Evolutionary conservation across 2,113 vertebrate genomes (phyloP), one percentile per base, ranked within the genome.

Genomic region (Lathamus discolor): DNA sequence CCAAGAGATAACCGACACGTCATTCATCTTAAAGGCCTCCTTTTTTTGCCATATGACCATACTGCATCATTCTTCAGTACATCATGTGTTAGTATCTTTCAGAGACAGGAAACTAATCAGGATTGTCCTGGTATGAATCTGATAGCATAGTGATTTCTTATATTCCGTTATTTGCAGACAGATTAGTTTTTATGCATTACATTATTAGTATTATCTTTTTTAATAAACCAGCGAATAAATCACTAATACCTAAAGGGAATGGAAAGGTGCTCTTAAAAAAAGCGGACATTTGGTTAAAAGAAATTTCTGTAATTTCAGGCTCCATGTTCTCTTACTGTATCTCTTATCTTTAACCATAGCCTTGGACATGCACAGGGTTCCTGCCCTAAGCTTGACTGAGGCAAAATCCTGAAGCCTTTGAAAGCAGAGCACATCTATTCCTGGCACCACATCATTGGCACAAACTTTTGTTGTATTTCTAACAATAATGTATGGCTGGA

Each of bases 401-500:
- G 24, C 27, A 43, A 70, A 29, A 14, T 81, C 22, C 69, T 52
- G 55, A 52, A 81, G 46, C 14, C 13, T 70, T n/a, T 37, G 22
- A 39, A 82, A 23, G 17, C 49, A 76, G 14, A 64, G 49, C 33
- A 69, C 28, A 20, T 17, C 24, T 57, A 9, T 33, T 75, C n/a
- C 63, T 11, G 11, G 31, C 20, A 28, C 8, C 1, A 1, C 11
- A 15, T 24, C 22, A 33, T 2, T 29, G 76, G 6, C 43, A 75
- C 46, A 79, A 86, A 44, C 33, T 44, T 48, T 44, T 68, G 16
- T 18, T 41, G 13, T 2, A 25, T 51, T 91, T 54, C 46, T 7
- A 72, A 68, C 28, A 72, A 28, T 4, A 7, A 64, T n/a, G 5
- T 5, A 7, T 0, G 0, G 12, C 6, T 63, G 16, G 17, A 20